Conservation (phyloP, 2,113 vertebrate genomes). For the Felis chaus region DNA sequence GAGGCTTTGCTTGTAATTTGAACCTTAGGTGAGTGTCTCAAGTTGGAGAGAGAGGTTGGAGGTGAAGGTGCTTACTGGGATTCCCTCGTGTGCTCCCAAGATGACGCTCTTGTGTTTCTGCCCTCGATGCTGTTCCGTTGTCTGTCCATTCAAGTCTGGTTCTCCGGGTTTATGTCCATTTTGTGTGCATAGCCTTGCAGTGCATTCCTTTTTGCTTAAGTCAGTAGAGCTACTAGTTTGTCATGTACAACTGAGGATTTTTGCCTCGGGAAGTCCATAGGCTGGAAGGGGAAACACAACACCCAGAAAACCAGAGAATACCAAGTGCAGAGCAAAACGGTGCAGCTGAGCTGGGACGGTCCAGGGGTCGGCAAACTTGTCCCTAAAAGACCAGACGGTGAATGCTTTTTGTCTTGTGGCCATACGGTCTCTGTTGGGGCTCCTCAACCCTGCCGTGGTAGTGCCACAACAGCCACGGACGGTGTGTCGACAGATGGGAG, state of each 20-base stretch:
- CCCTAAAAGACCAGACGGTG: background rate
- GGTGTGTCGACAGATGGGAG: background rate
- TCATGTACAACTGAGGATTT: background rate
- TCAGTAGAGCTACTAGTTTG: background rate
- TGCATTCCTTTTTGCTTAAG: background rate
- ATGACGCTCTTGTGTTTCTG: accelerated
- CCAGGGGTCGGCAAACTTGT: background rate
- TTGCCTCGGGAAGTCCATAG: background rate
- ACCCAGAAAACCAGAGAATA: background rate
- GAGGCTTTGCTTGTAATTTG: background rate
- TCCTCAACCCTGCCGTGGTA: background rate
- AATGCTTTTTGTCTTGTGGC: accelerated
- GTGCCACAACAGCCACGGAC: background rate
- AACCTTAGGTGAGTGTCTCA: background rate
- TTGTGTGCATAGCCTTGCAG: background rate
- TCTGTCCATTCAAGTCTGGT: background rate
- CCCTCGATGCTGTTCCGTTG: background rate
- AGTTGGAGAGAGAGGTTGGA: background rate
- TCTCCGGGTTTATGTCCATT: background rate
- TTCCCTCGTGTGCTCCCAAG: background rate
- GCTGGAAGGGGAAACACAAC: background rate
- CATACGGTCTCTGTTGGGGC: accelerated
- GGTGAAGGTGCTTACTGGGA: background rate
- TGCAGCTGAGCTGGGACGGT: background rate
- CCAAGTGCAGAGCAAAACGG: background rate